Percentiles rank a stretch among this genome's conserved stretches.
Evolutionary conservation across 1,140 invertebrate species (phyloP).

Genomic region (Drosophila pseudoananassae): DNA sequence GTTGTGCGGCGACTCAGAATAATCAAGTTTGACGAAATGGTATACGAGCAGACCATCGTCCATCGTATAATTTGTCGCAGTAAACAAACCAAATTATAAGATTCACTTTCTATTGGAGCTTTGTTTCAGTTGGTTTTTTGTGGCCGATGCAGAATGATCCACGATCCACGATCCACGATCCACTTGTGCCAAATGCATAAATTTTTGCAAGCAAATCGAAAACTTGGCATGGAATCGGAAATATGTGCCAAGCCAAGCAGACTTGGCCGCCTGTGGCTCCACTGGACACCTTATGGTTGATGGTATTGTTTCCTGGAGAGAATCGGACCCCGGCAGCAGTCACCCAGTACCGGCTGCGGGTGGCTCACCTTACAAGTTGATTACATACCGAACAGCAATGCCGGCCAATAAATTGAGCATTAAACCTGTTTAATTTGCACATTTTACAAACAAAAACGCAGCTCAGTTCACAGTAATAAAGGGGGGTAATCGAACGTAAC

Average conservation of each 20-base stretch:
- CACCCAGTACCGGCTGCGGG: neutral
- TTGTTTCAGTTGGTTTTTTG: neutral
- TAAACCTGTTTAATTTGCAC: constrained; percentile 49
- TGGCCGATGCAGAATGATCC: constrained; percentile 13
- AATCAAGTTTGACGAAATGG: constrained; percentile 17
- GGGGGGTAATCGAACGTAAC: constrained; percentile 24
- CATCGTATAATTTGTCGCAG: constrained; percentile 5
- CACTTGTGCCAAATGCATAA: constrained; percentile 53
- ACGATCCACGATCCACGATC: neutral
- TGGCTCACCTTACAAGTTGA: constrained; percentile 10
- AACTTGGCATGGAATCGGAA: constrained; percentile 26
- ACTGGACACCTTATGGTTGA: neutral
- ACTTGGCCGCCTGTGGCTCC: constrained; percentile 14
- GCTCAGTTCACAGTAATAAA: constrained; percentile 21
- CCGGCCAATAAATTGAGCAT: constrained; percentile 9
- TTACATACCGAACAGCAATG: neutral
- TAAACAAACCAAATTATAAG: constrained; percentile 12
- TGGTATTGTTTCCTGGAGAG: neutral
- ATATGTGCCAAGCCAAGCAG: constrained; percentile 24
- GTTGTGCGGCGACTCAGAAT: neutral
- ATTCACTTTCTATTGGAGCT: constrained; percentile 44
- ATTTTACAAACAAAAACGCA: constrained; percentile 32
- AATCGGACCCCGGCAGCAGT: constrained; percentile 1
- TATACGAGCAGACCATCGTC: constrained; percentile 3
- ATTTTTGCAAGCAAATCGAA: constrained; percentile 34